Evolutionary conservation across 1,140 invertebrate genomes (phyloP), one percentile per base, ranked within the genome.

Genomic region (Aphaenogaster floridana): DNA sequence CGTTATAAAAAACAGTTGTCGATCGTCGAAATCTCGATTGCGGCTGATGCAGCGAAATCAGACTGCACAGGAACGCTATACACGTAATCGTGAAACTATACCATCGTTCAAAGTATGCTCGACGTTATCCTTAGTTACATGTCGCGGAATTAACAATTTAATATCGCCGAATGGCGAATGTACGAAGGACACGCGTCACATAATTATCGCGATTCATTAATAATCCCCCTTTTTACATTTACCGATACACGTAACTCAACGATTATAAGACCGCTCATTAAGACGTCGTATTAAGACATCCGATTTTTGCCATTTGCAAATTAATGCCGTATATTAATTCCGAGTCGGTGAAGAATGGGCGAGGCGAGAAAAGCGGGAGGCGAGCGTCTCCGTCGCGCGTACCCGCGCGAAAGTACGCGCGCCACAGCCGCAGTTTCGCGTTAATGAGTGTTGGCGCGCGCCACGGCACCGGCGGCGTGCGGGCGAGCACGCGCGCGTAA

Each of bases 401-500:
- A 57, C 34, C 52, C 85, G 90, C 76, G 87, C 86, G 89, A 90
- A 83, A 91, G 86, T 69, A 69, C 59, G 72, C 86, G 76, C 88
- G 72, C 76, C 64, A 86, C 71, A 45, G 89, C 81, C 50, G 83
- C 72, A 86, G 87, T 86, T 88, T 88, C 71, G 90, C 88, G 91
- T 92, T 93, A 93, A 93, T 91, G 92, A 93, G 92, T 89, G 87
- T 91, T 93, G 92, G 91, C 92, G 92, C 90, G 91, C 87, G 92
- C 92, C 91, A 92, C 89, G 66, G 78, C 76, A 92, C 90, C 88
- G 88, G 50, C 69, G 42, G 54, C 90, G 85, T 81, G 50, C 71
- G 52, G 57, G 54, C 74, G 80, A 77, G 69, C 85, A 57, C 85
- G 54, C 80, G 71, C 89, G 68, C 85, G 68, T 69, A 86, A 80